These are phyloP conservation scores for Lathamus discolor DNA, from an alignment of 2,113 vertebrate species.

Conservation along the genomic window DNA sequence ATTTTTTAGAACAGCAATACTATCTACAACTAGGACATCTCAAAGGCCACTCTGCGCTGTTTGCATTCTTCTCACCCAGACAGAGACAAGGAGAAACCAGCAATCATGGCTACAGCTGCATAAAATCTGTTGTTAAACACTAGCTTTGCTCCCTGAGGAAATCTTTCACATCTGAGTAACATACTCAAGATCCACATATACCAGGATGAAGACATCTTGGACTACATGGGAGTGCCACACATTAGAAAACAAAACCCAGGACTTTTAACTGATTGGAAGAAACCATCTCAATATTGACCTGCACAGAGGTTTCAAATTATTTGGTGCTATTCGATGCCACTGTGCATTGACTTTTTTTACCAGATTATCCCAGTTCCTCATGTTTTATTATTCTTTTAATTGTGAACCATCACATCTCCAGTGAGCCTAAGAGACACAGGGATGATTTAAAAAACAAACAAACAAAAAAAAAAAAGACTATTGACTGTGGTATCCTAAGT, in stretches of 20 bases:
- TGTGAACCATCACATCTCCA: not conserved
- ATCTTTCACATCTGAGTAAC: not conserved
- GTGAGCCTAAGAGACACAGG: not conserved
- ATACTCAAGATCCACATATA: not conserved
- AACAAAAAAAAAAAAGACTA: not conserved
- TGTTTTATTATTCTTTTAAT: not conserved
- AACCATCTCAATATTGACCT: not conserved
- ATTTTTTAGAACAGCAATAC: not conserved
- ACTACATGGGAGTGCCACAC: not conserved
- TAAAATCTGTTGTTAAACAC: not conserved
- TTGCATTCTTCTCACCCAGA: not conserved
- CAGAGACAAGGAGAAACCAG: not conserved
- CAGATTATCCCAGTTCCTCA: not conserved
- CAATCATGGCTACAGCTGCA: not conserved
- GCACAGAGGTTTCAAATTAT: not conserved
- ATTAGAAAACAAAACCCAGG: not conserved
- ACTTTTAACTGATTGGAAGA: not conserved
- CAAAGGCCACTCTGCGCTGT: not conserved
- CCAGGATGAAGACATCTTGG: not conserved
- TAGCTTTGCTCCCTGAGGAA: not conserved
- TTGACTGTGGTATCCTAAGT: not conserved
- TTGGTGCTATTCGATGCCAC: not conserved
- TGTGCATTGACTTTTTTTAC: not conserved
- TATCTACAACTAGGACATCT: not conserved
- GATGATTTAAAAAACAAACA: not conserved